Conservation (phyloP, 2,113 vertebrate species). For the Tachysurus vachellii region DNA sequence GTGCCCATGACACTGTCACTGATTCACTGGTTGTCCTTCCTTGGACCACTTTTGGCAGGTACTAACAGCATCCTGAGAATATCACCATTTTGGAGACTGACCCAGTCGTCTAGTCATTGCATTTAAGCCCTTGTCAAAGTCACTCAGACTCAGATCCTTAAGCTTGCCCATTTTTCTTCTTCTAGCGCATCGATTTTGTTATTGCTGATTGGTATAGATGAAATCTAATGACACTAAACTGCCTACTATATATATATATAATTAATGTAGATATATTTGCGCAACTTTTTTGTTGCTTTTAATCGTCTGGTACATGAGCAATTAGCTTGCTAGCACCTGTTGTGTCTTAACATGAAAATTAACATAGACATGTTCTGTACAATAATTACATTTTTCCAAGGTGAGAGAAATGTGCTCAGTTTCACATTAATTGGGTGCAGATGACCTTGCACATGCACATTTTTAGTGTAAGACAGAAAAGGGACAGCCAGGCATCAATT, state of each 20-base stretch:
- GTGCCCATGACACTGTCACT: too few species aligned
- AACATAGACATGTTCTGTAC: not conserved
- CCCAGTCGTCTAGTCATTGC: too few species aligned
- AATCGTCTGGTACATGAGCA: not conserved
- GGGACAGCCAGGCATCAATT: slow-evolving; percentile 43
- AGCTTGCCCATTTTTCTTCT: too few species aligned
- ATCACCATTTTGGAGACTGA: too few species aligned
- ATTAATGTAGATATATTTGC: not conserved
- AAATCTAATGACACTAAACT: not conserved
- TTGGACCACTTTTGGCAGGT: too few species aligned
- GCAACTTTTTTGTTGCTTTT: not conserved
- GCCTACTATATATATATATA: not conserved
- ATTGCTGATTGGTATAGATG: not conserved
- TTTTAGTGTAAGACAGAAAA: not conserved
- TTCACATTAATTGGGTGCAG: not conserved
- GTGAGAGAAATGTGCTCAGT: not conserved
- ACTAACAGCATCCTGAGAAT: too few species aligned
- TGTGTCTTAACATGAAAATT: not conserved
- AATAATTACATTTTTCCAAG: not conserved
- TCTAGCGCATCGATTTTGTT: too few species aligned
- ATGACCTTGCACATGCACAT: not conserved
- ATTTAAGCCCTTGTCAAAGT: too few species aligned
- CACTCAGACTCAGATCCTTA: too few species aligned
- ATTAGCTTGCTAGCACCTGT: not conserved
- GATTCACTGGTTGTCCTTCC: too few species aligned